A percentile compares a stretch with the other conserved stretches of the same genome.
These are phyloP conservation scores for Pterophyllum scalare DNA, from an alignment of 2,113 vertebrate genomes.

Conservation along the genomic window DNA sequence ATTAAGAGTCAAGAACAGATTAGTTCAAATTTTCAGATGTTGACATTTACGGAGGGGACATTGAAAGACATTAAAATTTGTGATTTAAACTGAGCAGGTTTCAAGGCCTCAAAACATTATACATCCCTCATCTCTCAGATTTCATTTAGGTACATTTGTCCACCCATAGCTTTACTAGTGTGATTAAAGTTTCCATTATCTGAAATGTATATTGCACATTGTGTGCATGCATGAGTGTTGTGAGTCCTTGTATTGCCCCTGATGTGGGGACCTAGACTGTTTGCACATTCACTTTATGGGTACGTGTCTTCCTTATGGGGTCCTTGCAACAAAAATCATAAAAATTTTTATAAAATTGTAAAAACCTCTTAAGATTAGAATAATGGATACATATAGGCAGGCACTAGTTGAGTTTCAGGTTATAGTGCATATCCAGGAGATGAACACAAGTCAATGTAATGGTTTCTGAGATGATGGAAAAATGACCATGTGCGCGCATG, in stretches of 20 bases:
- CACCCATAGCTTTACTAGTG: not conserved
- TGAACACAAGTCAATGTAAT: not conserved
- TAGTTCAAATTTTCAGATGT: not conserved
- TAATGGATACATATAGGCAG: not conserved
- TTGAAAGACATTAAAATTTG: not conserved
- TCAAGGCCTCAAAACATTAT: not conserved
- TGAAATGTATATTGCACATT: not conserved
- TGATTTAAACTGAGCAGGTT: constrained; percentile 1
- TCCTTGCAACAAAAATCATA: not conserved
- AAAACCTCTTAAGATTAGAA: not conserved
- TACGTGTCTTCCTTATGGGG: not conserved
- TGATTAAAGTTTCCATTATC: constrained; percentile 31
- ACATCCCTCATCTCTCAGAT: not conserved
- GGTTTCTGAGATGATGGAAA: not conserved
- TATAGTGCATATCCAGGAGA: not conserved
- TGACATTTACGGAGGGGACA: not conserved
- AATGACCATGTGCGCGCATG: not conserved
- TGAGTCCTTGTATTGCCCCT: not conserved
- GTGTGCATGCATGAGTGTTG: not conserved
- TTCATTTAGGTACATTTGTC: constrained; percentile 4
- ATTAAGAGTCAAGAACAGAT: not conserved
- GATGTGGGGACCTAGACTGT: not conserved
- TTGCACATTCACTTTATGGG: not conserved
- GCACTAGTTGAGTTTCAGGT: not conserved
- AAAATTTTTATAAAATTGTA: not conserved